Percentiles rank a stretch among this genome's conserved stretches.
These are phyloP conservation scores for Ctenochaetus hawaiiensis DNA, from an alignment of 2,797 vertebrate genomes.

Conservation along the genomic window DNA sequence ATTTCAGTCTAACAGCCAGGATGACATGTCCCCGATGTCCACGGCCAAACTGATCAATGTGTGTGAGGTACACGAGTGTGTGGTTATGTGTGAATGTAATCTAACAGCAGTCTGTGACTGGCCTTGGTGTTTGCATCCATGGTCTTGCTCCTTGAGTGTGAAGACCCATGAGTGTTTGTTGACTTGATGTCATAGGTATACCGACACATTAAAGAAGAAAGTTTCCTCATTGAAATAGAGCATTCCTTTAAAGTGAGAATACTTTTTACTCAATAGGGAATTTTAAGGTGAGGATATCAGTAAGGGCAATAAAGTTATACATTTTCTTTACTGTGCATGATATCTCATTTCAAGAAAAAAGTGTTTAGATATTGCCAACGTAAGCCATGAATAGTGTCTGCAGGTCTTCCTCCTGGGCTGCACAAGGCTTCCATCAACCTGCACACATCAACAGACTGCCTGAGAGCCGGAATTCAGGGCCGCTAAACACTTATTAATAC, in stretches of 20 bases:
- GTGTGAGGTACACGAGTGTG: conserved; percentile 6
- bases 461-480: background rate
- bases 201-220: background rate
- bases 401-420: background rate
- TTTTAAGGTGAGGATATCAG: background rate
- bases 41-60: conserved; percentile 48
- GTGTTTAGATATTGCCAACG: background rate
- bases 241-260: background rate
- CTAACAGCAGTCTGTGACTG: conserved; percentile 20
- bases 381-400: background rate
- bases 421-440: background rate
- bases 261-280: background rate
- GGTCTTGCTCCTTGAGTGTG: background rate
- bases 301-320: background rate
- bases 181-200: background rate
- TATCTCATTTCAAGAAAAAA: background rate
- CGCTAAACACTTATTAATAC: background rate
- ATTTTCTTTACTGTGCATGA: background rate
- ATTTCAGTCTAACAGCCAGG: conserved; percentile 50
- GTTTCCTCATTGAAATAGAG: background rate
- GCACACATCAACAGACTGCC: background rate
- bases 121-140: conserved; percentile 19
- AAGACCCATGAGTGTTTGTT: background rate
- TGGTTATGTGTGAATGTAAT: conserved; percentile 47
- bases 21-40: conserved; percentile 55